Percentiles rank a stretch among this genome's conserved stretches.
Conservation (phyloP, 1,140 invertebrate genomes). For the Euwallacea similis region DNA sequence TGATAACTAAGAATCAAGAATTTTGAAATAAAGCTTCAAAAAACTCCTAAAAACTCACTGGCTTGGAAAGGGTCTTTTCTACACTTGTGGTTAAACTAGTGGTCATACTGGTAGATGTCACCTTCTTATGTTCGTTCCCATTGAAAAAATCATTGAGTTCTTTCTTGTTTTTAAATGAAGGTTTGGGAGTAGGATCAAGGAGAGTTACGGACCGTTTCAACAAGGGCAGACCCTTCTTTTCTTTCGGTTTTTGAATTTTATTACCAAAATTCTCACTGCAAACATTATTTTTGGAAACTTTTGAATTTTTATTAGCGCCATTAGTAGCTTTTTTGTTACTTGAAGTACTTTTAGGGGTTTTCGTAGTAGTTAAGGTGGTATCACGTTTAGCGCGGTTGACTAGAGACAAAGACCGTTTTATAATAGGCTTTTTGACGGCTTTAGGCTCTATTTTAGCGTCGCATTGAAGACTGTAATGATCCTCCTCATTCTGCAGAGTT, state of each 20-base stretch:
- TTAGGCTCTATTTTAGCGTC: slow-evolving; percentile 34
- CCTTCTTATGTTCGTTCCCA: slow-evolving; percentile 26
- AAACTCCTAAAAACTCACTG: background rate
- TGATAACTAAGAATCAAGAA: background rate
- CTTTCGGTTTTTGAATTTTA: slow-evolving; percentile 15
- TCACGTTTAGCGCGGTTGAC: slow-evolving; percentile 32
- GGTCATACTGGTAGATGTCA: slow-evolving; percentile 24
- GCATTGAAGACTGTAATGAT: slow-evolving; percentile 35
- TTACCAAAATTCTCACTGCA: slow-evolving; percentile 25
- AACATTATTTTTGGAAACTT: slow-evolving; percentile 24
- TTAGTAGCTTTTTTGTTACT: slow-evolving; percentile 4
- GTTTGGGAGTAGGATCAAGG: slow-evolving; percentile 38
- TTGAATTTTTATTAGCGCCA: slow-evolving; percentile 15
- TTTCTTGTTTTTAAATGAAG: slow-evolving; percentile 43
- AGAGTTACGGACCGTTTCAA: slow-evolving; percentile 43
- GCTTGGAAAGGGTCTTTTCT: background rate
- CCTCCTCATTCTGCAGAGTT: slow-evolving; percentile 38
- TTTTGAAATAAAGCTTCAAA: background rate
- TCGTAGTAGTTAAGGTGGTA: slow-evolving; percentile 15
- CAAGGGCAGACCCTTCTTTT: slow-evolving; percentile 38
- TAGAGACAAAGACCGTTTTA: slow-evolving; percentile 33
- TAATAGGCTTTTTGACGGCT: slow-evolving; percentile 32
- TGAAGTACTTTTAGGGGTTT: slow-evolving; percentile 1
- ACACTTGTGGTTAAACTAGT: slow-evolving; percentile 12
- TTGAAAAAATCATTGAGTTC: slow-evolving; percentile 44